Evolutionary conservation across 2,888 invertebrate species (phyloP), one percentile per base, ranked within the genome.

Genomic region (Anarsia innoxiella): DNA sequence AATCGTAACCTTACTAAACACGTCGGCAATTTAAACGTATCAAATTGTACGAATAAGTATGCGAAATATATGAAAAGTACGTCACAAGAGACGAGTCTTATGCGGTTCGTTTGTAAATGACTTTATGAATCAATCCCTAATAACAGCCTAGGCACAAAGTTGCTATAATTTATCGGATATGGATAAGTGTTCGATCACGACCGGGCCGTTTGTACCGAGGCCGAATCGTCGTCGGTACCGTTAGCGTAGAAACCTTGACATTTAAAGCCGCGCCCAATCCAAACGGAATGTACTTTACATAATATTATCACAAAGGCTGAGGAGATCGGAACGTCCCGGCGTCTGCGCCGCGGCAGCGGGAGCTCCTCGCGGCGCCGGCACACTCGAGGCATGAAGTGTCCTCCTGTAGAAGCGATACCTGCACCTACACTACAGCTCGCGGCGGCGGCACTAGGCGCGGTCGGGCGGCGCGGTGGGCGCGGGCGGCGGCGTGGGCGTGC

Each of bases 211-310:
- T 25, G 33, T 19, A 36, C 39, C 40, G 40, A 40, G 36, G 35
- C 27, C 36, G 32, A 32, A 38, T 40, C 35, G 39, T 43, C 25
- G 19, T 35, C n/a, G 35, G 31, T 34, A 29, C 35, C 15, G 31
- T 16, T 23, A 15, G 32, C 40, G 31, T 34, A 31, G 23, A 31
- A 37, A 38, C 41, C 41, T 41, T 41, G 41, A 38, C 41, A 41
- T 41, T 41, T 41, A 26, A 29, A 37, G 46, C 50, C 44, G 47
- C 43, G 42, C 44, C 46, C 45, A 41, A 33, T 44, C 53, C 64
- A 61, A n/a, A 65, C 75, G 78, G 78, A 79, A 78, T 78, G 78
- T 78, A 78, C 75, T 76, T 76, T 75, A 75, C 66, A 70, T 67
- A 59, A 68, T 73, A 77, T 73, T 78, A 79, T 78, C 79, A 78